Percentiles rank a stretch among this genome's conserved stretches.
phyloP scores from a whole-genome alignment of 2,888 invertebrate genomes.

The Amblyteles armatorius region DNA sequence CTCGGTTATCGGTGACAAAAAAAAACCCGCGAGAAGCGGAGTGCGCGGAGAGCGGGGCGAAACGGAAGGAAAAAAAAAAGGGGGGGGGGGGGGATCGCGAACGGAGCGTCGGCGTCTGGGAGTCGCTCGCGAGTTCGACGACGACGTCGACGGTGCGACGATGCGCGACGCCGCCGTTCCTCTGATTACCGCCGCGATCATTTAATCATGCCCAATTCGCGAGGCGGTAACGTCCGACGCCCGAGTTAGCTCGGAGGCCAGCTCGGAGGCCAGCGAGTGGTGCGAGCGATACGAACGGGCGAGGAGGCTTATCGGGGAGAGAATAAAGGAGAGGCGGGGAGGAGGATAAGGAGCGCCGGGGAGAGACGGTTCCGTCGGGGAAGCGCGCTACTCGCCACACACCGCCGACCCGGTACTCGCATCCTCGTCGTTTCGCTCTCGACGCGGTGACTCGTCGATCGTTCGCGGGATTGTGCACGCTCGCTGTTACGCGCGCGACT shows the following conservation, averaged over 20 bases:
- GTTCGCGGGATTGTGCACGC: conserved; percentile 39
- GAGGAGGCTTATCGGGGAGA: conserved; percentile 26
- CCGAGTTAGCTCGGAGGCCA: conserved; percentile 64
- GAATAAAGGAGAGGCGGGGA: conserved; percentile 16
- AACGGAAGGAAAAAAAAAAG: background rate
- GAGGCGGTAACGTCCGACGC: conserved; percentile 53
- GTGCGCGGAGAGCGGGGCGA: background rate
- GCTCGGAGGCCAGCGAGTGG: background rate
- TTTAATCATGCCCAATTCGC: conserved; percentile 79
- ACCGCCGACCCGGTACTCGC: conserved; percentile 24
- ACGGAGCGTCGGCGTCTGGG: conserved; percentile 33
- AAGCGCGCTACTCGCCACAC: conserved; percentile 54
- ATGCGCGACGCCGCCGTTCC: conserved; percentile 54
- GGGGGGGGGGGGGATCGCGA: conserved; percentile 5
- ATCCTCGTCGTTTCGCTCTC: conserved; percentile 35
- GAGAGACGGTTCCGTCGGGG: conserved; percentile 21
- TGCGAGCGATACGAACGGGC: conserved; percentile 48
- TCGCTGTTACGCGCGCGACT: background rate
- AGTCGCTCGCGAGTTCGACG: conserved; percentile 41
- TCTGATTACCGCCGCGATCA: conserved; percentile 76
- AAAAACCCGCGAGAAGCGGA: background rate
- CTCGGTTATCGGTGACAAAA: conserved; percentile 2
- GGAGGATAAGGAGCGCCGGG: conserved; percentile 43
- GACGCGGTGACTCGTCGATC: conserved; percentile 52
- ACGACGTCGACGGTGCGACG: conserved; percentile 52